phyloP scores from a whole-genome alignment of 2,888 invertebrate genomes.

The Eurytoma adleriae region DNA sequence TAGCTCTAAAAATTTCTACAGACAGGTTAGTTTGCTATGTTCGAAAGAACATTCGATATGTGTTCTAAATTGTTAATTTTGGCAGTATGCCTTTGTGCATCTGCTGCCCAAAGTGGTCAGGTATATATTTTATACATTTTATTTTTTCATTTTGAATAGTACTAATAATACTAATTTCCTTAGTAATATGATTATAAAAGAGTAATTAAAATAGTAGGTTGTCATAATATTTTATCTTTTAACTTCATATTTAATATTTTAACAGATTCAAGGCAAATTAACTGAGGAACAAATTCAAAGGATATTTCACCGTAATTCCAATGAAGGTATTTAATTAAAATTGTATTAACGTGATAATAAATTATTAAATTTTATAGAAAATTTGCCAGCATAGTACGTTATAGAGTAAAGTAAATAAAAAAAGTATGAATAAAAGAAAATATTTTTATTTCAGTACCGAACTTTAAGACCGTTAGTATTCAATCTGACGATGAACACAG shows the following conservation, averaged over 20 bases:
- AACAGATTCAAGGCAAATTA: constrained; percentile 1
- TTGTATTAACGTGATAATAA: not conserved
- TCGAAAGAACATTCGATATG: constrained; percentile 15
- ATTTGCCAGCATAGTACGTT: not conserved
- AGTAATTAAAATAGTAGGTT: no score
- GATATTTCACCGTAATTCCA: constrained; percentile 25
- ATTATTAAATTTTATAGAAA: not conserved
- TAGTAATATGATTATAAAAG: no score
- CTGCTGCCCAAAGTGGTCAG: not conserved
- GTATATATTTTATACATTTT: not conserved
- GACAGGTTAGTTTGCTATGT: not conserved
- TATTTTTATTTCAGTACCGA: constrained; percentile 20
- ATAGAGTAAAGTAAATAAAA: not conserved
- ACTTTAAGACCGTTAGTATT: constrained; percentile 5
- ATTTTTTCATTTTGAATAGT: not conserved
- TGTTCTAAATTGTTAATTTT: constrained; percentile 9
- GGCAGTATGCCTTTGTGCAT: constrained; percentile 6
- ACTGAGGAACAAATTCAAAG: constrained; percentile 25
- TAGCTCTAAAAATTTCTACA: not conserved
- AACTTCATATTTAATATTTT: not conserved
- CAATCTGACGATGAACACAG: not conserved
- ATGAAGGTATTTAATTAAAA: constrained; percentile 3
- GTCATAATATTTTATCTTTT: not conserved
- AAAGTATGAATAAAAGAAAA: not conserved
- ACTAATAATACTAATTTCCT: not conserved